Base-by-base conservation (phyloP, 2,797 vertebrate genomes). In the Bovichtus variegatus region DNA sequence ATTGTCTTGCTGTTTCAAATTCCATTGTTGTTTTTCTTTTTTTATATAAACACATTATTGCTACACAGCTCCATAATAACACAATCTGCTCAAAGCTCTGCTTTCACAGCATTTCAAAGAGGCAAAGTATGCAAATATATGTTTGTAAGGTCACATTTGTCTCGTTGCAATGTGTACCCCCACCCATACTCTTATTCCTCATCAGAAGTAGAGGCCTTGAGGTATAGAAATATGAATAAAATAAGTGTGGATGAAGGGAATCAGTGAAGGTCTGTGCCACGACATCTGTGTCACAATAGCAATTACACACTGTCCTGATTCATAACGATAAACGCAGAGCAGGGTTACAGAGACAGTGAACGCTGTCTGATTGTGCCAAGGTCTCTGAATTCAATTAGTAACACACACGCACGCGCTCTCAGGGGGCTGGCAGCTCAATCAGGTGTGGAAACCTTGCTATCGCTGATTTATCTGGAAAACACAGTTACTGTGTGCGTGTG, bases 271-370 rank as follows among this genome's bases (percentile, higher is more conserved):
- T 66, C 54, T 11, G 68, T 23, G 73, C 57, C 55, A 29, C 12
- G 60, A 80, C 79, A 78, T 80, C 78, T 81, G 78, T 88, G 90
- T 93, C 87, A 93, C 92, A 93, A 89, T 77, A 88, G 81, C 82
- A 93, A 93, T 93, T 93, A 90, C 89, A 91, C 50, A 63, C 85
- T 70, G 76, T 71, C 67, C 85, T 85, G 84, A 87, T 86, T 92
- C 76, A 87, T 82, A 83, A 82, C 63, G 83, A 92, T 87, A 88
- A 88, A 92, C 50, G 71, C 59, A 66, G 62, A 82, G 76, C 67
- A 49, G 64, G 71, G 60, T 81, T 72, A 78, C 80, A 74, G 71
- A 82, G 75, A 80, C 53, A 71, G 69, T 84, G 76, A 89, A 81
- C 74, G 62, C 70, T 29, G 78, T 83, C 81, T 86, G 76, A 86